Conservation (phyloP, 2,113 vertebrate species). For the Pyxicephalus adspersus region DNA sequence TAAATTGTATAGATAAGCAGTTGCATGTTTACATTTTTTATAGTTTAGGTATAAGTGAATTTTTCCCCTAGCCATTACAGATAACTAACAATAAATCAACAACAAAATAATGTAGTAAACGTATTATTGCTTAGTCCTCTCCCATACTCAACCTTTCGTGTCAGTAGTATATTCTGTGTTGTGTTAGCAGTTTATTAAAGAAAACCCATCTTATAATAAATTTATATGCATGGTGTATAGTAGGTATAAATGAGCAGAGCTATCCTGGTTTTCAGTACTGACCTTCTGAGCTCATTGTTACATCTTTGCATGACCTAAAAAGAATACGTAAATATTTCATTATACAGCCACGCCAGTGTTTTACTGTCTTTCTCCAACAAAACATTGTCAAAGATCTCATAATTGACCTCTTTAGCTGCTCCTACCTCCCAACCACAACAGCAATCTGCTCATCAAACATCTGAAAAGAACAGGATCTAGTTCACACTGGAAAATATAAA, state of each 20-base stretch:
- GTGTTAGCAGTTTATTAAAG: too few relatives aligned
- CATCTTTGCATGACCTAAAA: constrained; percentile 18
- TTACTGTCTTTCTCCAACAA: background rate
- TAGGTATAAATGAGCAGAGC: background rate
- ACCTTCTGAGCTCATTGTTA: background rate
- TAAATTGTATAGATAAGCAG: too few relatives aligned
- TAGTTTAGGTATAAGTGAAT: too few relatives aligned
- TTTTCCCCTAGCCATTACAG: too few relatives aligned
- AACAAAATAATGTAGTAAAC: too few relatives aligned
- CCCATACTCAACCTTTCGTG: too few relatives aligned
- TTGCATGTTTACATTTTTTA: too few relatives aligned
- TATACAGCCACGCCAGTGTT: background rate
- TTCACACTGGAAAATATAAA: background rate
- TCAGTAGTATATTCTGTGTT: too few relatives aligned
- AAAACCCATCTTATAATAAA: too few relatives aligned
- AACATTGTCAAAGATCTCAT: constrained; percentile 16
- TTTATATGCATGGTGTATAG: background rate
- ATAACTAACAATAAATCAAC: too few relatives aligned
- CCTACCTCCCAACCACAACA: constrained; percentile 21
- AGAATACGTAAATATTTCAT: background rate
- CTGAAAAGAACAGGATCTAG: background rate
- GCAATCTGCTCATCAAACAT: constrained; percentile 26
- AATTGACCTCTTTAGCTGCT: constrained; percentile 31
- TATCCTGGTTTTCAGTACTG: background rate
- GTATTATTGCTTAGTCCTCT: too few relatives aligned